Evolutionary conservation across 2,113 vertebrate genomes (phyloP), one percentile per base, ranked within the genome.

Genomic region (Puntigrus tetrazona): DNA sequence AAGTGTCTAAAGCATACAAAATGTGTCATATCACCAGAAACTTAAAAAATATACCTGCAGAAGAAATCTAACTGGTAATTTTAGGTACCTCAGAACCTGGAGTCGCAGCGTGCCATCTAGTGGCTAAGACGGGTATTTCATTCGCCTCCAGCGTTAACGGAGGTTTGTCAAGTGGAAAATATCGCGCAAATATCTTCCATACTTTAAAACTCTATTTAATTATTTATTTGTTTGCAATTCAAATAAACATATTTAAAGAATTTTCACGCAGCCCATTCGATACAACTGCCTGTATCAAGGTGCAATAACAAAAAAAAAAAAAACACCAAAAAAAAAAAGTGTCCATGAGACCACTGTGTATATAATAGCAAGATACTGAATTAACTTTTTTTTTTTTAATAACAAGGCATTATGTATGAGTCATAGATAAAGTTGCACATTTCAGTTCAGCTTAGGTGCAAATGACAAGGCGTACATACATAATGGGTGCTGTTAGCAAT

Each of bases 51-150:
- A 34, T 34, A 43, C 47, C 18, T 16, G 47, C 47, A 55, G 20
- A 57, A n/a, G 52, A 57, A 57, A 55, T 55, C 50, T 55, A 20
- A 22, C 52, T 55, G 52, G 52, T 25, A n/a, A 18, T 5, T 22
- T 22, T 3, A 76, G 43, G 45, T 10, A 63, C 16, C 31, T 73
- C 13, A 4, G 14, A 84, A 81, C 57, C 7, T 76, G 25, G 31
- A 70, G 72, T 63, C 52, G 47, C 38, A 78, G 4, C 29, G 9
- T 78, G 50, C 72, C 86, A 87, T 34, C 86, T 87, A 63, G 78
- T 82, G 86, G 85, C 22, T 70, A 43, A 47, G 22, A 29, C 5
- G 22, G 27, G 69, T 59, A 25, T 72, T 72, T 22, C 27, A 75
- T 11, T 0, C 34, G 38, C n/a, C 34, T 69, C 3, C 18, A 10